A percentile compares a stretch with the other conserved stretches of the same genome.
These are phyloP conservation scores for Eudyptes chrysolophus DNA, from an alignment of 2,113 vertebrate genomes.

Conservation along the genomic window DNA sequence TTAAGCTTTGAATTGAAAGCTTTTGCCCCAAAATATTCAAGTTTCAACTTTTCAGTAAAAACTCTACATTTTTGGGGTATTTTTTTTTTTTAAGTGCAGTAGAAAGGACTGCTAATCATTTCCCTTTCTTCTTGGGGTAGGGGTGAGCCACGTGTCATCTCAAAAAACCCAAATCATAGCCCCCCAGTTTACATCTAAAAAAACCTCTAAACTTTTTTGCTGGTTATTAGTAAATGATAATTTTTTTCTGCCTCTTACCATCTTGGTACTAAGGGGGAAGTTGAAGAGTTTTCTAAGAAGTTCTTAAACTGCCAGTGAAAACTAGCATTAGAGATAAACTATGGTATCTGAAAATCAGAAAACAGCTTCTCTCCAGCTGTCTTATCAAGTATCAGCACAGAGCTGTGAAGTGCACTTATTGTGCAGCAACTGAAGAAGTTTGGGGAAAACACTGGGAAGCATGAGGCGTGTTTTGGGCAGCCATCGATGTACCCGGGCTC, in stretches of 20 bases:
- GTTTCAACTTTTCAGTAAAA: neutral
- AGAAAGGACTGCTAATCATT: neutral
- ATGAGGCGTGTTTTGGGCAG: rapidly evolving
- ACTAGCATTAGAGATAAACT: slow-evolving; percentile 36
- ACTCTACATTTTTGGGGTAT: neutral
- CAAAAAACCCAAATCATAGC: neutral
- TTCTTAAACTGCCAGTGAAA: slow-evolving; percentile 45
- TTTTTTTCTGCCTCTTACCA: slow-evolving; percentile 25
- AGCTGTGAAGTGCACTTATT: neutral
- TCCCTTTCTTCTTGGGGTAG: neutral
- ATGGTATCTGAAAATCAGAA: slow-evolving; percentile 34
- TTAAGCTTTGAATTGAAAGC: neutral
- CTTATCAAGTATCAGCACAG: slow-evolving; percentile 21
- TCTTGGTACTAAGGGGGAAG: neutral
- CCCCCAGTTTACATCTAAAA: neutral
- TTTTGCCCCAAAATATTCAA: neutral
- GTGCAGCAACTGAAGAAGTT: neutral
- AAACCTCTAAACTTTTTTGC: neutral
- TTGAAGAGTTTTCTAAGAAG: slow-evolving; percentile 53
- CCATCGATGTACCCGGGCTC: neutral
- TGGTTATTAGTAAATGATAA: neutral
- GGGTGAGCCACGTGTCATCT: neutral
- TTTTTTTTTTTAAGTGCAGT: neutral
- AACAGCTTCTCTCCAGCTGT: slow-evolving; percentile 42
- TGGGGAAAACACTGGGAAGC: neutral